phyloP scores from a whole-genome alignment of 1,140 invertebrate species.

The Papilio aristodemus region DNA sequence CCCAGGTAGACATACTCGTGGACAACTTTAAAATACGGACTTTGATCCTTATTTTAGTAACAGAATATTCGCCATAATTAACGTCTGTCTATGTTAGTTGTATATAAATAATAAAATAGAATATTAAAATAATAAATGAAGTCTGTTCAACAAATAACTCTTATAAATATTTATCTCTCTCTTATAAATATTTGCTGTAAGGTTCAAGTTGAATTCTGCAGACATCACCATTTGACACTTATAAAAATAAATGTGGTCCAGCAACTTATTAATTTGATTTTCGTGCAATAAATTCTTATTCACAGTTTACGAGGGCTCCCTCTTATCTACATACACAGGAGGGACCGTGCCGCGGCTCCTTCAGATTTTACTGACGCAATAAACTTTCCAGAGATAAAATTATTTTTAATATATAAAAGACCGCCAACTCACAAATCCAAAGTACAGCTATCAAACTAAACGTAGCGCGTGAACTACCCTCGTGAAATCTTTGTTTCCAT shows the following conservation, averaged over 20 bases:
- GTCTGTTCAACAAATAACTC: too few relatives aligned
- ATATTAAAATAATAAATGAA: too few relatives aligned
- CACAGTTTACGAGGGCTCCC: background rate
- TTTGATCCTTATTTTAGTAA: too few relatives aligned
- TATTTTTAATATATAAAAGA: constrained; percentile 6
- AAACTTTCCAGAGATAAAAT: constrained; percentile 19
- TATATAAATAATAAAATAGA: too few relatives aligned
- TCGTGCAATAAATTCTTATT: background rate
- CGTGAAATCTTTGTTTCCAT: background rate
- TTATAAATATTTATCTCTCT: too few relatives aligned
- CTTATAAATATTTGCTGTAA: too few relatives aligned
- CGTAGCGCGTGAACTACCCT: background rate
- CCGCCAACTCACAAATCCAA: background rate
- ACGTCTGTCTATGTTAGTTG: too few relatives aligned
- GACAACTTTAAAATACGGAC: too few relatives aligned
- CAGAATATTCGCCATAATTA: too few relatives aligned
- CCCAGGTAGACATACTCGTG: too few relatives aligned
- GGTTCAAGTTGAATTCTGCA: too few relatives aligned
- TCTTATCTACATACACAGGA: constrained; percentile 24
- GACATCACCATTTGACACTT: too few relatives aligned
- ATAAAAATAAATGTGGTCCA: constrained; percentile 1
- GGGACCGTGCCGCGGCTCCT: background rate
- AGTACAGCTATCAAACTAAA: background rate
- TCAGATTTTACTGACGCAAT: constrained; percentile 20
- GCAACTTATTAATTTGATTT: background rate